These are phyloP conservation scores for Olivierus martensii DNA, from an alignment of 1,140 invertebrate genomes.

Conservation along the genomic window DNA sequence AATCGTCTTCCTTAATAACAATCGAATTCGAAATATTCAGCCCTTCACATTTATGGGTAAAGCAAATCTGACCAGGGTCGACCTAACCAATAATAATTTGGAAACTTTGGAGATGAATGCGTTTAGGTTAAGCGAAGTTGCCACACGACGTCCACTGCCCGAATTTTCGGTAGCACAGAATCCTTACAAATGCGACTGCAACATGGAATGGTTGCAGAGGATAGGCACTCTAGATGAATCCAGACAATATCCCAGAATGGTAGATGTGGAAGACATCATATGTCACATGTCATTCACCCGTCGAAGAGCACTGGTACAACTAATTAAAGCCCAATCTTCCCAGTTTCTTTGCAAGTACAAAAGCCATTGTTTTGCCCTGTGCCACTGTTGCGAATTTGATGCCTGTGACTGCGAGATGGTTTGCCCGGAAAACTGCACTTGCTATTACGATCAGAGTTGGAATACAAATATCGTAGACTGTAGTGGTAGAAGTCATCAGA, in stretches of 20 bases:
- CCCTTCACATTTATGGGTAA: constrained; percentile 70
- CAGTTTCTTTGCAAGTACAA: constrained; percentile 86
- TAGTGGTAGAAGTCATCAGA: constrained; percentile 50
- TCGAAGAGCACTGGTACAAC: constrained; percentile 44
- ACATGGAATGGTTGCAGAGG: constrained; percentile 73
- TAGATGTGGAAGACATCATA: constrained; percentile 80
- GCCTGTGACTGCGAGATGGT: constrained; percentile 93
- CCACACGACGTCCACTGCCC: constrained; percentile 43
- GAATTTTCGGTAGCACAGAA: constrained; percentile 78
- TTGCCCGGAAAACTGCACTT: constrained; percentile 82
- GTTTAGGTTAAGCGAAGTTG: constrained; percentile 52
- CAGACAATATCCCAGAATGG: constrained; percentile 70
- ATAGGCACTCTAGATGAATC: constrained; percentile 43
- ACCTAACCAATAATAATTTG: constrained; percentile 73
- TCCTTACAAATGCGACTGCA: constrained; percentile 76
- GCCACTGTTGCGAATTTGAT: constrained; percentile 88
- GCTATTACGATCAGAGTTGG: constrained; percentile 89
- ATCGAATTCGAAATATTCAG: constrained; percentile 59
- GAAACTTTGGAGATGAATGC: constrained; percentile 65
- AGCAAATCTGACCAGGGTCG: constrained; percentile 61
- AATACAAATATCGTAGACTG: constrained; percentile 85
- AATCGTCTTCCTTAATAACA: constrained; percentile 64
- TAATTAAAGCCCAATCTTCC: constrained; percentile 66
- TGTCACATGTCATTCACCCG: constrained; percentile 76
- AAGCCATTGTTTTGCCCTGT: constrained; percentile 80